Evolutionary conservation across 2,888 invertebrate species (phyloP), one percentile per base, ranked within the genome.

Genomic region (Trichopria drosophilae): DNA sequence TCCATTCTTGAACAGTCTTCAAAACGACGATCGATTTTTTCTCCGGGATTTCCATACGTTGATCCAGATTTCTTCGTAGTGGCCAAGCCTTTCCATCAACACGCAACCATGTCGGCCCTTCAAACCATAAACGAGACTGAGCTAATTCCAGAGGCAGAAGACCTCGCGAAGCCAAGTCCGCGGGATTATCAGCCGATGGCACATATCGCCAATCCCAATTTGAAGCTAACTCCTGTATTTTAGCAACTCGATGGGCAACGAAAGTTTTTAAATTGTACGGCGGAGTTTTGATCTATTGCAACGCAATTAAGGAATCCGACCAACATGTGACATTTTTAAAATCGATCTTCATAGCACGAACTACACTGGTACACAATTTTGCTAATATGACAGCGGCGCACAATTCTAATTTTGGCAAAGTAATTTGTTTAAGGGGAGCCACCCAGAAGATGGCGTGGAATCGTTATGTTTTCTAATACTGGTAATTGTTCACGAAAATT

Each of bases 251-350:
- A n/a, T n/a, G n/a, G n/a, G n/a, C n/a, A 35, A 42, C 47, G 18
- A 47, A 42, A 6, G 28, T 23, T 19, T 41, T 35, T 13, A 52
- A 16, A n/a, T n/a, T 23, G 7, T 46, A 22, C 6, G 52, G 29
- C 6, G 47, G n/a, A 2, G 39, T 47, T 6, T 31, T 47, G 9
- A 52, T 35, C 47, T 47, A 52, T n/a, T 52, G 46, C 5, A 52
- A n/a, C 13, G 23, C 37, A 13, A 46, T n/a, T n/a, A n/a, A n/a
- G 39, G 47, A 51, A 20, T 51, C 45, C 3, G 44, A 29, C 51
- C 51, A 45, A 16, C 37, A 31, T 4, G 26, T 13, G 10, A 29
- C n/a, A 5, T 28, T 19, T 20, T 29, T 15, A 16, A 36, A 29
- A 0, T 18, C 4, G 20, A 31, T 9, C n/a, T 12, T n/a, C 13